Conservation (phyloP, 2,113 vertebrate species). For the Rhineura floridana region DNA sequence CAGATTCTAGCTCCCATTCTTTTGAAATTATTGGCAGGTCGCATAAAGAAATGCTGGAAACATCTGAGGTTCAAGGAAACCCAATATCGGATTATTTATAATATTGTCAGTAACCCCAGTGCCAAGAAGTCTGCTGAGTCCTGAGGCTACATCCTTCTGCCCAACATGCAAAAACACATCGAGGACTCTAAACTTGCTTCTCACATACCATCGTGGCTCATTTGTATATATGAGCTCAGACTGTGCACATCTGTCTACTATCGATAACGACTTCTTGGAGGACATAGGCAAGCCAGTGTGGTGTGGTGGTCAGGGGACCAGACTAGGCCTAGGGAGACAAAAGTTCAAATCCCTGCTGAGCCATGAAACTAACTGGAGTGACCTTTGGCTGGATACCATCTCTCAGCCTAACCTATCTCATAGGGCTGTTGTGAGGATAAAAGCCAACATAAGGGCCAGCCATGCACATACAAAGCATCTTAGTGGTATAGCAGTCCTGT, state of each 20-base stretch:
- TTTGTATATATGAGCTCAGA: not conserved
- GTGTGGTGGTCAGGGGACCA: not conserved
- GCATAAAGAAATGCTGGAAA: constrained; percentile 24
- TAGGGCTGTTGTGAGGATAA: no score
- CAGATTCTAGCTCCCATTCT: constrained; percentile 15
- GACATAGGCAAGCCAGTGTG: no score
- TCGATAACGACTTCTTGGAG: not conserved
- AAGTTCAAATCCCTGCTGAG: no score
- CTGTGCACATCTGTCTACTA: not conserved
- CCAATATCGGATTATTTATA: not conserved
- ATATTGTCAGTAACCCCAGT: not conserved
- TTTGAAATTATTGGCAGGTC: not conserved
- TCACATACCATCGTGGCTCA: not conserved
- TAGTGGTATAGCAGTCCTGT: no score
- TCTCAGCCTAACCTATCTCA: no score
- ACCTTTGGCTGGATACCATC: no score
- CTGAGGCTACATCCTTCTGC: not conserved
- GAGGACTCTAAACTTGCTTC: not conserved
- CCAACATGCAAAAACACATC: not conserved
- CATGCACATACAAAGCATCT: no score
- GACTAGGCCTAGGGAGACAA: no score
- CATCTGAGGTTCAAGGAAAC: constrained; percentile 8
- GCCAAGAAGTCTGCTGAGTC: not conserved
- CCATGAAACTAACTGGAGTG: no score
- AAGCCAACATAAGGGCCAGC: no score